Percentiles rank a stretch among this genome's conserved stretches.
phyloP scores from a whole-genome alignment of 2,113 vertebrate species.

The Pterocles orientalis region DNA sequence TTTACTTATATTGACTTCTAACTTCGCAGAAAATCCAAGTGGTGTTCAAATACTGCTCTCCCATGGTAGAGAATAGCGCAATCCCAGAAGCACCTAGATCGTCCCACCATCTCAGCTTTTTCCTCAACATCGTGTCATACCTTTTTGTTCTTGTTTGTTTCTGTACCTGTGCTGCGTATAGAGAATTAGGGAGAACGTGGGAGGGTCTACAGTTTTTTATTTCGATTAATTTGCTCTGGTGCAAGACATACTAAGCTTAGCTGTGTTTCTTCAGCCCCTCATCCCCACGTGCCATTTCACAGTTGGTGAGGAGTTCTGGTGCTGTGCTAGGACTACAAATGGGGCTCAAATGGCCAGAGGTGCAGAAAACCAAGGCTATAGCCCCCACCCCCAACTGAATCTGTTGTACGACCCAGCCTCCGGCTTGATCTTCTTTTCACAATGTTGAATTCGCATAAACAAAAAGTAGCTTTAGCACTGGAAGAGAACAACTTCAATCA shows the following conservation, averaged over 20 bases:
- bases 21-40: background rate
- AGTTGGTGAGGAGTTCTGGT: background rate
- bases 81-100: background rate
- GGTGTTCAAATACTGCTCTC: accelerated
- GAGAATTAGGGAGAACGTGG: background rate
- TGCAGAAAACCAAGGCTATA: background rate
- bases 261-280: background rate
- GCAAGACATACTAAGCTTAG: background rate
- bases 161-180: background rate
- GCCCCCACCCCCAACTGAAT: accelerated
- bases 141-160: background rate
- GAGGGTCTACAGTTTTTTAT: background rate
- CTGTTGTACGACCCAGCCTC: background rate
- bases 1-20: background rate
- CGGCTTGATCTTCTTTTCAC: background rate
- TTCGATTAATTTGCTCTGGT: background rate
- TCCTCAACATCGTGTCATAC: background rate
- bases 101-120: background rate
- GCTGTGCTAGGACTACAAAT: background rate
- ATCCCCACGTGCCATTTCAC: background rate
- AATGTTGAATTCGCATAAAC: background rate
- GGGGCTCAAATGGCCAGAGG: background rate
- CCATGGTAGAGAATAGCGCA: accelerated
- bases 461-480: background rate
- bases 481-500: background rate